A percentile compares a stretch with the other conserved stretches of the same genome.
Conservation (phyloP, 1,140 invertebrate genomes). For the Gonioctena quinquepunctata region DNA sequence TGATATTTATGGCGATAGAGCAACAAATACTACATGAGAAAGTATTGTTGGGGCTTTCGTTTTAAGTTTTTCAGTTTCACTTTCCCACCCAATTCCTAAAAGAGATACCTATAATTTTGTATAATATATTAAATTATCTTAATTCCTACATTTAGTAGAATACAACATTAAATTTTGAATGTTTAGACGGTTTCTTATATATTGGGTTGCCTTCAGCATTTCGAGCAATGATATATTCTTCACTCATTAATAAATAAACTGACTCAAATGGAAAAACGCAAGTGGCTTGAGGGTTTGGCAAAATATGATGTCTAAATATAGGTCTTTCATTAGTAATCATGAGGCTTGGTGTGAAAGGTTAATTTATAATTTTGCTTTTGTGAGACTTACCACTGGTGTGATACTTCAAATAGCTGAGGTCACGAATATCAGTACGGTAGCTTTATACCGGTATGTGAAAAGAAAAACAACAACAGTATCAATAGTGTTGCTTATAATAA, state of each 20-base stretch:
- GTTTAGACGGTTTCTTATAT: background rate
- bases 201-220: background rate
- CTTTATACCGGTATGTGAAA: too few species aligned
- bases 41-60: background rate
- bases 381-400: too few species aligned
- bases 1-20: too few species aligned
- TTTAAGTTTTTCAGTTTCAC: background rate
- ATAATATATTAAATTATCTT: conserved; percentile 10
- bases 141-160: background rate
- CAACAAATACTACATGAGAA: too few species aligned
- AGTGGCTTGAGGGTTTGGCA: background rate
- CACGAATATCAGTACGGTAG: too few species aligned
- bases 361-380: too few species aligned
- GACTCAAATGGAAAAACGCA: background rate
- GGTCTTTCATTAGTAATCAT: background rate
- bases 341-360: background rate
- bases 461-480: too few species aligned
- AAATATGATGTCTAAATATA: background rate
- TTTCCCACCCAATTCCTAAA: background rate
- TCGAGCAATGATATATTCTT: background rate
- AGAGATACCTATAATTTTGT: background rate
- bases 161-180: background rate
- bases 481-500: too few species aligned
- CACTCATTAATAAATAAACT: background rate
- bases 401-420: too few species aligned